Evolutionary conservation across 2,797 vertebrate species (phyloP).

Genomic region (Oreochromis mossambicus): DNA sequence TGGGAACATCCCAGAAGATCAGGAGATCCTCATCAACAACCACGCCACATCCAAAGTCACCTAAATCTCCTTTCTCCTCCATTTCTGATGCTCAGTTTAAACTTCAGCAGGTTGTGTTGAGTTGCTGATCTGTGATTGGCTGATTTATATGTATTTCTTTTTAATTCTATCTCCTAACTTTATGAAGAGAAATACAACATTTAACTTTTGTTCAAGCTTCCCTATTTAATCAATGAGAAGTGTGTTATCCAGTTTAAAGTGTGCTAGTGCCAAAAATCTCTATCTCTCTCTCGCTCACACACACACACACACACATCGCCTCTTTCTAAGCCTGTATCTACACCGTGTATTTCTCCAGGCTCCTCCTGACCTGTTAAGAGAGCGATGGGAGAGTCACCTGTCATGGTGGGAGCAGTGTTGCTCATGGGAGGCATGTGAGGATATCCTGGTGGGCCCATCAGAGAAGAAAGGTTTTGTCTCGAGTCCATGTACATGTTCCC

Average conservation of each 20-base stretch:
- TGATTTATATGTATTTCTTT: not conserved
- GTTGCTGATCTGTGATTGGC: not conserved
- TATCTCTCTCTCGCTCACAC: not conserved
- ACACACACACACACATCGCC: no score
- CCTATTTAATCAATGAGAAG: not conserved
- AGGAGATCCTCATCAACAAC: not conserved
- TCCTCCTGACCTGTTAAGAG: constrained; percentile 4
- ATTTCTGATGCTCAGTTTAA: not conserved
- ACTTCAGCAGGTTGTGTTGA: not conserved
- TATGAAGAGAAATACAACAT: not conserved
- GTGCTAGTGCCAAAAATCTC: not conserved
- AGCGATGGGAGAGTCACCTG: constrained; percentile 69
- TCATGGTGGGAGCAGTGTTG: constrained; percentile 77
- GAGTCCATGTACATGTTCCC: constrained; percentile 87
- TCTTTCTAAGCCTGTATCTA: not conserved
- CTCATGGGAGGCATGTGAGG: constrained; percentile 81
- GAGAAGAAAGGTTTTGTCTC: constrained; percentile 82
- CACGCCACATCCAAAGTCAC: not conserved
- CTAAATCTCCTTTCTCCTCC: not conserved
- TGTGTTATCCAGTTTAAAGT: not conserved
- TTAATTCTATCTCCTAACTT: not conserved
- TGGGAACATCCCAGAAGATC: not conserved
- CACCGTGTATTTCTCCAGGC: not conserved
- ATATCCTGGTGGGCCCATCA: constrained; percentile 85
- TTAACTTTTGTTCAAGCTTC: not conserved